A percentile compares a stretch with the other conserved stretches of the same genome.
phyloP scores from a whole-genome alignment of 2,113 vertebrate species.

The Piaya cayana region DNA sequence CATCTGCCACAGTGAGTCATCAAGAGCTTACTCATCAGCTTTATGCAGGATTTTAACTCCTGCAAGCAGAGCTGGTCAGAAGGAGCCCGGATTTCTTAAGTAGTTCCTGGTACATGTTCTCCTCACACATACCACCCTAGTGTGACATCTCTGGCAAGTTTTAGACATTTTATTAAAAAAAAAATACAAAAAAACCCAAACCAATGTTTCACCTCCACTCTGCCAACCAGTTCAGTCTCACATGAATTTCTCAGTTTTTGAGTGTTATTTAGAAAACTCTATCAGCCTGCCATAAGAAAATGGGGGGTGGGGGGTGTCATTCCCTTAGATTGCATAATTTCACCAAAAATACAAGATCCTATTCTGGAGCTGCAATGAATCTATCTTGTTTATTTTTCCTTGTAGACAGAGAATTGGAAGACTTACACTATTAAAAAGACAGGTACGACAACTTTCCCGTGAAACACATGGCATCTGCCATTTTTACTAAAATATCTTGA shows the following conservation, averaged over 20 bases:
- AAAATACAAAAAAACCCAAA: background rate
- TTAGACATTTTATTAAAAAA: background rate
- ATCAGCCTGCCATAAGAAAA: background rate
- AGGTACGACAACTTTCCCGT: background rate
- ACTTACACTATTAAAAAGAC: background rate
- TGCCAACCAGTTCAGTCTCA: background rate
- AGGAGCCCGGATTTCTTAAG: constrained; percentile 10
- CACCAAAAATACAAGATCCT: background rate
- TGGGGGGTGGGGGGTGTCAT: background rate
- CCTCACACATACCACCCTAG: background rate
- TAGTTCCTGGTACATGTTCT: background rate
- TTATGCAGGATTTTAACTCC: constrained; percentile 55
- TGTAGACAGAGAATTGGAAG: background rate
- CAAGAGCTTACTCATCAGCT: constrained; percentile 66
- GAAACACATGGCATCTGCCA: background rate
- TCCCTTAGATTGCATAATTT: background rate
- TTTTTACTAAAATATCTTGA: background rate
- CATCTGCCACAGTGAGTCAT: constrained; percentile 61
- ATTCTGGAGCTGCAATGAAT: background rate
- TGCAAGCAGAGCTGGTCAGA: constrained; percentile 31
- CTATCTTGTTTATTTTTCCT: background rate
- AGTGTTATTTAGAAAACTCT: background rate
- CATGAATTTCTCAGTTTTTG: background rate
- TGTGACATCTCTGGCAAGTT: background rate
- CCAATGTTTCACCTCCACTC: background rate